Conservation (phyloP, 2,113 vertebrate genomes). For the Ictalurus furcatus region DNA sequence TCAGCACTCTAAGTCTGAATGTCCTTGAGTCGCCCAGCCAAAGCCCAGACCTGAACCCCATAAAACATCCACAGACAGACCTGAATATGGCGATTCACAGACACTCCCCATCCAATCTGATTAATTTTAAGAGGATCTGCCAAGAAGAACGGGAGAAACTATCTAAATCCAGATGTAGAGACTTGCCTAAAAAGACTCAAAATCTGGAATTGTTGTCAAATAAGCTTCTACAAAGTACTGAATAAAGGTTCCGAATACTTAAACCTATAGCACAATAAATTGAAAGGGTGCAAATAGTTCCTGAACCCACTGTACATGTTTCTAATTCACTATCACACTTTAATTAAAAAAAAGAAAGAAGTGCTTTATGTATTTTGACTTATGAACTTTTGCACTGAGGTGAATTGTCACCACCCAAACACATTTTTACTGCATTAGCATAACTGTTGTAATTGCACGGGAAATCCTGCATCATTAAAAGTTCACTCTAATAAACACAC, state of each 20-base stretch:
- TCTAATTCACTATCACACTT: not conserved
- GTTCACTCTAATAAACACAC: not conserved
- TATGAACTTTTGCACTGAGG: not conserved
- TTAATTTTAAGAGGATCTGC: not conserved
- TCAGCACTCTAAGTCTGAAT: not conserved
- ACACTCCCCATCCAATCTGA: not conserved
- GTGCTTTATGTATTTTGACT: not conserved
- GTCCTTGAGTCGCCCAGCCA: not conserved
- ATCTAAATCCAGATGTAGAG: not conserved
- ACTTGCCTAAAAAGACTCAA: not conserved
- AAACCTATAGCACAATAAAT: not conserved
- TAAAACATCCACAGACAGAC: not conserved
- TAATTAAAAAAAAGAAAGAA: not conserved
- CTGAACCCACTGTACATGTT: not conserved
- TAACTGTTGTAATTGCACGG: not conserved
- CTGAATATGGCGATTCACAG: not conserved
- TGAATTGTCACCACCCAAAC: not conserved
- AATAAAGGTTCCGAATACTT: not conserved
- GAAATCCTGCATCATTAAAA: not conserved
- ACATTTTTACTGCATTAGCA: conserved; percentile 5
- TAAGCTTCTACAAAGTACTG: not conserved
- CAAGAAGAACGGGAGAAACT: not conserved
- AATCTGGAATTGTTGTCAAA: not conserved
- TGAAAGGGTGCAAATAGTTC: not conserved
- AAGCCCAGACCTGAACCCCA: not conserved